These are phyloP conservation scores for Papilio demoleus DNA, from an alignment of 2,888 invertebrate genomes.

Conservation along the genomic window DNA sequence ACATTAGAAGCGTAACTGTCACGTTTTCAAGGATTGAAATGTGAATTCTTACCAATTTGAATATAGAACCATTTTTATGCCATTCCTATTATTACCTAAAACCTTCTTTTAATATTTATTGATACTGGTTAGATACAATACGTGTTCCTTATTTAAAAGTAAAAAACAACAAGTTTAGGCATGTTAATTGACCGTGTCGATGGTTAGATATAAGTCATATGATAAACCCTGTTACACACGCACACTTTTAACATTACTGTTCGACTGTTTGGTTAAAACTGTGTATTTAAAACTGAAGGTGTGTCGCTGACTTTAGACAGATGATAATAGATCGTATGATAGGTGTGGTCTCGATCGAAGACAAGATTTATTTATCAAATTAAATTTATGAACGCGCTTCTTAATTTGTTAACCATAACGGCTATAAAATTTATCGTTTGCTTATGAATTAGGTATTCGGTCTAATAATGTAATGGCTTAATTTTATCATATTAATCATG, in stretches of 20 bases:
- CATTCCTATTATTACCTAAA: background rate
- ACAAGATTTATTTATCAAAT: constrained; percentile 55
- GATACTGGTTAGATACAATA: constrained; percentile 9
- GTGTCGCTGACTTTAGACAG: constrained; percentile 54
- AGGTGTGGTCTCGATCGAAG: constrained; percentile 63
- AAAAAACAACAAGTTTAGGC: constrained; percentile 40
- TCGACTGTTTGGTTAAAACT: no score
- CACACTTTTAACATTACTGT: no score
- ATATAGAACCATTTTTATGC: no score
- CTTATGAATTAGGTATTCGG: constrained; percentile 47
- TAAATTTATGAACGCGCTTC: constrained; percentile 48
- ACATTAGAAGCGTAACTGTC: no score
- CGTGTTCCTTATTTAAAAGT: constrained; percentile 19
- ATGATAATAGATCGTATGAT: constrained; percentile 55
- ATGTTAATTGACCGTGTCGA: constrained; percentile 62
- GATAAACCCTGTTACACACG: constrained; percentile 9
- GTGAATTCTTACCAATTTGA: no score
- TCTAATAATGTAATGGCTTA: constrained; percentile 48
- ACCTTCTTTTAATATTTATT: constrained; percentile 1
- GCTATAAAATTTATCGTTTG: constrained; percentile 46
- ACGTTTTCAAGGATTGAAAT: no score
- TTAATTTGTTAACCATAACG: constrained; percentile 38
- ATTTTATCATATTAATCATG: constrained; percentile 46
- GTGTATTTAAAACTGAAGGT: no score
- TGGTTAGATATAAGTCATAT: constrained; percentile 54